Evolutionary conservation across 2,888 invertebrate species (phyloP).

Genomic region (Lasius fuliginosus): DNA sequence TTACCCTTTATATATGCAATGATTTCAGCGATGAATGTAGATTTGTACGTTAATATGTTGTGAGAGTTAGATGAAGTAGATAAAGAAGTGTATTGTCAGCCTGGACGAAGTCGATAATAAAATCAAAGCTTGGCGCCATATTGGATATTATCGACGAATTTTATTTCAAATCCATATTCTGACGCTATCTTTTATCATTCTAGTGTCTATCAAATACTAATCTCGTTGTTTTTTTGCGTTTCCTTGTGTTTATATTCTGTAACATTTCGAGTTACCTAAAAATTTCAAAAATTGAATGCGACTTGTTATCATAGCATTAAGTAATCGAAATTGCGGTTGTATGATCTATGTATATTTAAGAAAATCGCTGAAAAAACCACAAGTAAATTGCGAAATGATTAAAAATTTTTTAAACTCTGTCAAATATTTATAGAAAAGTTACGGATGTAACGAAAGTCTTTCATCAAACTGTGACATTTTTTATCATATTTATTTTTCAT

Average conservation of each 20-base stretch:
- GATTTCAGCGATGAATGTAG: background rate
- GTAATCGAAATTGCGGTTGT: background rate
- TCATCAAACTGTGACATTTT: background rate
- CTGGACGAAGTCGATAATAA: background rate
- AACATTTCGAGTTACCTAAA: background rate
- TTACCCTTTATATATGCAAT: background rate
- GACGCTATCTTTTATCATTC: background rate
- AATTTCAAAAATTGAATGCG: background rate
- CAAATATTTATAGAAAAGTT: slow-evolving; percentile 2
- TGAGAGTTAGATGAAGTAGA: background rate
- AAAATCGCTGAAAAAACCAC: background rate
- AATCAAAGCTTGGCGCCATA: background rate
- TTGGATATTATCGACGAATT: background rate
- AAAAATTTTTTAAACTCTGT: background rate
- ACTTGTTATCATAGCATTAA: background rate
- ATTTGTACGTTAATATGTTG: background rate
- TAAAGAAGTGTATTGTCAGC: background rate
- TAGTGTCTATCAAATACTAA: background rate
- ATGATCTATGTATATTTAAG: background rate
- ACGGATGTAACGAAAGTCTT: background rate
- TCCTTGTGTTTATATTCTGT: background rate
- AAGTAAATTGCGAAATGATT: background rate
- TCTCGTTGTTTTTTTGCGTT: background rate
- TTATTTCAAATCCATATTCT: slow-evolving; percentile 3
- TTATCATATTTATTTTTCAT: background rate